Evolutionary conservation across 1,140 invertebrate species (phyloP).

Genomic region (Calephelis nemesis): DNA sequence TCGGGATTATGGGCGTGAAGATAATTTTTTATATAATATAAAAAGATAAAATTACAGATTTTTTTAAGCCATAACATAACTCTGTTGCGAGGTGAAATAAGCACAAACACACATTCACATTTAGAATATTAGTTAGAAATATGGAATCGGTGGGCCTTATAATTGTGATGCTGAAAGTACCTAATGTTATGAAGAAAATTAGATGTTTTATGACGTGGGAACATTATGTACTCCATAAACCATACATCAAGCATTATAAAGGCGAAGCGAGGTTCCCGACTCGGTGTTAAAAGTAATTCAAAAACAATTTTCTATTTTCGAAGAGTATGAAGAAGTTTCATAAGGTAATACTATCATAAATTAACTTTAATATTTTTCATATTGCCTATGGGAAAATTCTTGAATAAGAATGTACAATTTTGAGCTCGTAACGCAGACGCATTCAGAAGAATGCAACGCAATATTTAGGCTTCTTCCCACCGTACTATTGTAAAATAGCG

Average conservation of each 20-base stretch:
- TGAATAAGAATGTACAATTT: conserved; percentile 9
- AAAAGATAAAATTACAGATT: too few species aligned
- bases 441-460: not conserved
- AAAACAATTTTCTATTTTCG: conserved; percentile 16
- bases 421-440: not conserved
- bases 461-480: not conserved
- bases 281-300: conserved; percentile 11
- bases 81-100: too few species aligned
- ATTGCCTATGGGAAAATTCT: conserved; percentile 1
- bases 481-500: not conserved
- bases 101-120: too few species aligned
- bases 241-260: conserved; percentile 12
- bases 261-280: not conserved
- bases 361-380: conserved; percentile 12
- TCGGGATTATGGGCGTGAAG: too few species aligned
- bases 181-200: not conserved
- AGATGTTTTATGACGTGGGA: not conserved
- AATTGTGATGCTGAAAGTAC: too few species aligned
- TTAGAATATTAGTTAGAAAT: too few species aligned
- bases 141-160: too few species aligned
- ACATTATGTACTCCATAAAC: not conserved
- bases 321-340: conserved; percentile 11
- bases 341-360: conserved; percentile 9
- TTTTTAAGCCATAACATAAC: too few species aligned
- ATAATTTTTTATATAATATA: not conserved